Percentiles rank a stretch among this genome's conserved stretches.
These are phyloP conservation scores for roundworm (Caenorhabditis elegans) DNA, from an alignment of 1,140 invertebrate species.

Conservation along the genomic window DNA sequence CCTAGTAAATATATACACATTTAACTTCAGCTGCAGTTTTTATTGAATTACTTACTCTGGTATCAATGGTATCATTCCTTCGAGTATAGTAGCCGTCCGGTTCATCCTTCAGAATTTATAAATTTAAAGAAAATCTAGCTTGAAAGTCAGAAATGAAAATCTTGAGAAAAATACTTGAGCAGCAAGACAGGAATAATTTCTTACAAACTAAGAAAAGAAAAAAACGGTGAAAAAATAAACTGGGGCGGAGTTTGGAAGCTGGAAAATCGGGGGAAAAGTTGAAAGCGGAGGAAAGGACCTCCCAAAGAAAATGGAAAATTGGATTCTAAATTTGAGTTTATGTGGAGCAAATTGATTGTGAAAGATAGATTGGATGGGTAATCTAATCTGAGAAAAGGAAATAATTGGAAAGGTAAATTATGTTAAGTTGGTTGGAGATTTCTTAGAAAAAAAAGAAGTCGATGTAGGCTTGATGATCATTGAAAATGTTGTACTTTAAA, in stretches of 20 bases:
- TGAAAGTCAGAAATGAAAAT: not conserved
- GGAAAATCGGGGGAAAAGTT: not conserved
- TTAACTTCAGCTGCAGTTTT: too few relatives aligned
- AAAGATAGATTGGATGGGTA: too few relatives aligned
- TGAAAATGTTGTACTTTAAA: too few relatives aligned
- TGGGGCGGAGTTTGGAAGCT: not conserved
- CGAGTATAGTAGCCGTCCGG: not conserved
- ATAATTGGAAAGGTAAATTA: not conserved
- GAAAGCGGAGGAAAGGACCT: not conserved
- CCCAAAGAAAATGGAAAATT: not conserved
- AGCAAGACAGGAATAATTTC: too few relatives aligned
- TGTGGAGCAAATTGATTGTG: too few relatives aligned
- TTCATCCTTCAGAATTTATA: constrained; percentile 4
- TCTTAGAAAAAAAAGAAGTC: too few relatives aligned
- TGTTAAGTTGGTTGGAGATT: too few relatives aligned
- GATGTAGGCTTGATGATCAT: too few relatives aligned
- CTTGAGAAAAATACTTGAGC: not conserved
- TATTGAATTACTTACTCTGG: not conserved
- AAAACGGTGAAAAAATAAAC: not conserved
- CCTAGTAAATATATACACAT: too few relatives aligned
- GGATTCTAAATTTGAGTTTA: not conserved
- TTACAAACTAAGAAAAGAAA: too few relatives aligned
- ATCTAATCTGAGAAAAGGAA: too few relatives aligned
- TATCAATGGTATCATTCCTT: constrained; percentile 17
- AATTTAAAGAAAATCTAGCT: not conserved